These are phyloP conservation scores for Chionoecetes opilio DNA, from an alignment of 1,140 invertebrate species.

Conservation along the genomic window DNA sequence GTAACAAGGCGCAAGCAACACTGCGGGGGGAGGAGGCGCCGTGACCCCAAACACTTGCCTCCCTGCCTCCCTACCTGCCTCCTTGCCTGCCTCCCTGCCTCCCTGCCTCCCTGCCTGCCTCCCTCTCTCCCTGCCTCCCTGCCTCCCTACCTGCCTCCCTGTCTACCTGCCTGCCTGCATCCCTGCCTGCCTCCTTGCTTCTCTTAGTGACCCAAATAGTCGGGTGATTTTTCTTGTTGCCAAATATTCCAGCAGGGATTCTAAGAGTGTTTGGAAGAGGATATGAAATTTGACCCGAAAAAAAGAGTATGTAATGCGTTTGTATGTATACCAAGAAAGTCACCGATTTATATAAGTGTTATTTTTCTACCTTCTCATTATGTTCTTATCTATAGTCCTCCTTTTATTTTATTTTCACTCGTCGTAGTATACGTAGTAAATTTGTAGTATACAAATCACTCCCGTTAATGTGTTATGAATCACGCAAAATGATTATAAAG, in stretches of 20 bases:
- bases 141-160: not conserved
- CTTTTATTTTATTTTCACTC: not conserved
- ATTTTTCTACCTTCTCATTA: not conserved
- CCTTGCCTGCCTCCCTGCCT: not conserved
- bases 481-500: slow-evolving; percentile 61
- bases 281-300: not conserved
- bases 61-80: not conserved
- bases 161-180: not conserved
- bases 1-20: not conserved
- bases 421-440: not conserved
- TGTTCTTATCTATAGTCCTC: not conserved
- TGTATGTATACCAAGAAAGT: not conserved
- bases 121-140: not conserved
- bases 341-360: not conserved
- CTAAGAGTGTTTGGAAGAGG: not conserved
- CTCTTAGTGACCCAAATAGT: slow-evolving; percentile 19
- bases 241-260: not conserved
- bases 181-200: not conserved
- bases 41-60: not conserved
- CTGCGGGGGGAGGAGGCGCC: not conserved
- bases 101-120: not conserved
- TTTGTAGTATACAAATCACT: not conserved
- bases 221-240: not conserved
- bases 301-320: not conserved
- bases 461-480: not conserved